Evolutionary conservation across 2,888 invertebrate species (phyloP).

Genomic region (Philereme transversata): DNA sequence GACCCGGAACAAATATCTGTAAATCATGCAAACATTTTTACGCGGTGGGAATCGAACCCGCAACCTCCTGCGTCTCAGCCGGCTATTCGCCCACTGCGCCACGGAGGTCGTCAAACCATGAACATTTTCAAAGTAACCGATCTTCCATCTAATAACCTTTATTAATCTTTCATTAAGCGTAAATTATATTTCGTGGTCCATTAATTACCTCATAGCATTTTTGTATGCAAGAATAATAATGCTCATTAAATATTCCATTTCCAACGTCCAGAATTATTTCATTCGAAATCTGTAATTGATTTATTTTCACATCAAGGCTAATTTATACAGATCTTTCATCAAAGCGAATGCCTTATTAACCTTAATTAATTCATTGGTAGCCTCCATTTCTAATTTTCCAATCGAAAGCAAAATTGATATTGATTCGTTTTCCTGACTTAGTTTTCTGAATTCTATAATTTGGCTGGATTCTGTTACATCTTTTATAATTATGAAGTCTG

Average conservation of each 20-base stretch:
- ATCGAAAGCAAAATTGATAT: conserved; percentile 48
- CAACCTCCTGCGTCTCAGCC: too few species aligned
- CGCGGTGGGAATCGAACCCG: too few species aligned
- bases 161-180: too few species aligned
- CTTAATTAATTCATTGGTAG: conserved; percentile 50
- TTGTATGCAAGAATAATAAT: conserved; percentile 20
- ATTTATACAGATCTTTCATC: conserved; percentile 36
- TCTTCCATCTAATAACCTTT: too few species aligned
- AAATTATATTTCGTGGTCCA: too few species aligned
- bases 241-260: conserved; percentile 26
- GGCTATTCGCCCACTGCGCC: too few species aligned
- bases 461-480: conserved; percentile 36
- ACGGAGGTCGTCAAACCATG: too few species aligned
- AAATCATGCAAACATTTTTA: too few species aligned
- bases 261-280: conserved; percentile 47
- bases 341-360: conserved; percentile 46
- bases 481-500: conserved; percentile 51
- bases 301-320: conserved; percentile 33
- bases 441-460: conserved; percentile 32
- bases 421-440: conserved; percentile 27
- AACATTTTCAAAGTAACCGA: too few species aligned
- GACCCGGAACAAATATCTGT: too few species aligned
- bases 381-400: conserved; percentile 42
- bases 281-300: conserved; percentile 47
- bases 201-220: conserved; percentile 25